These are phyloP conservation scores for Chrysogorgia sp. DNA, from an alignment of 92 coral and sea anemone genomes.

Conservation along the genomic window DNA sequence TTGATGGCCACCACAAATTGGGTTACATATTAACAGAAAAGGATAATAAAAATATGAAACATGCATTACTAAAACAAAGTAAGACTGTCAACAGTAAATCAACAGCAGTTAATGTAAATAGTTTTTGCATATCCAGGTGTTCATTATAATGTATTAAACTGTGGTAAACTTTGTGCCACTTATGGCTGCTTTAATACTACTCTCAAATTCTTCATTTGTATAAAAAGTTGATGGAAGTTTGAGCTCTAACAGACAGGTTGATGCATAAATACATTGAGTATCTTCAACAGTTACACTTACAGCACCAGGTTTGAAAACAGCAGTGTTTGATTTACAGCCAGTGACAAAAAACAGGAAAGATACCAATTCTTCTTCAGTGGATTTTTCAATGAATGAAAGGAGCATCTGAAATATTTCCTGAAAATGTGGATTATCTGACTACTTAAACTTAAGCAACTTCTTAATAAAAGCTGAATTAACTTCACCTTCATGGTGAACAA, in stretches of 20 bases:
- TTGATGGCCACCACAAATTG: too few species aligned
- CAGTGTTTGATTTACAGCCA: slow-evolving; percentile 55
- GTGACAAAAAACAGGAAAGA: slow-evolving; percentile 55
- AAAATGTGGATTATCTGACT: slow-evolving; percentile 41
- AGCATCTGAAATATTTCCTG: slow-evolving; percentile 51
- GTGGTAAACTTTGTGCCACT: too few species aligned
- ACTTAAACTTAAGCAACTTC: slow-evolving; percentile 50
- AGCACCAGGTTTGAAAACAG: slow-evolving; percentile 48
- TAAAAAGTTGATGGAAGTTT: slow-evolving; percentile 49
- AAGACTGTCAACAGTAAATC: too few species aligned
- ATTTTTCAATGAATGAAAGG: slow-evolving; percentile 51
- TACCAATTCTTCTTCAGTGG: slow-evolving; percentile 41
- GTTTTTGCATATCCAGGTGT: too few species aligned
- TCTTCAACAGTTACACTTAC: slow-evolving; percentile 30
- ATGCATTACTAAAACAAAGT: too few species aligned
- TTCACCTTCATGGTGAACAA: slow-evolving; percentile 51
- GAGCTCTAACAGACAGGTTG: slow-evolving; percentile 51
- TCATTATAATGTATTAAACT: too few species aligned
- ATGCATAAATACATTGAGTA: slow-evolving; percentile 42
- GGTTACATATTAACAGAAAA: too few species aligned
- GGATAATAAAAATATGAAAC: too few species aligned
- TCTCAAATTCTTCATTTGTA: slow-evolving; percentile 47
- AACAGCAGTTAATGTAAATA: too few species aligned
- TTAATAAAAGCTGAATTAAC: slow-evolving; percentile 39
- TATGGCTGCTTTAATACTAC: slow-evolving; percentile 51